phyloP scores from a whole-genome alignment of 2,113 vertebrate species.

The Rallus limicola region DNA sequence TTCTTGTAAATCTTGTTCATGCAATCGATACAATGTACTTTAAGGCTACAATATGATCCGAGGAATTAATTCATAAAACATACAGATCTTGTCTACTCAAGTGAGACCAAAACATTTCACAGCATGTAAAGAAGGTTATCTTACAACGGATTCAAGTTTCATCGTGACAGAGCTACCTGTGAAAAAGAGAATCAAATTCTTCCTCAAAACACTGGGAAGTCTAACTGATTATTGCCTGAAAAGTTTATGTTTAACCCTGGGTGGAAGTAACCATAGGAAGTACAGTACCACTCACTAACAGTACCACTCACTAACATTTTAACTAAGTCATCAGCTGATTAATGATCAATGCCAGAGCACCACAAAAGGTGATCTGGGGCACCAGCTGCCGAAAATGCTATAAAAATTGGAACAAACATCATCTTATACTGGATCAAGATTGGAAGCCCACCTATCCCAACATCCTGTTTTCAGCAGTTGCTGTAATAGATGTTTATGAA shows the following conservation, averaged over 20 bases:
- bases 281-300: background rate
- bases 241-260: background rate
- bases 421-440: background rate
- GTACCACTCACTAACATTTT: background rate
- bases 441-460: background rate
- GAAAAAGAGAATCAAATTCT: background rate
- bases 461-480: conserved; percentile 23
- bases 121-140: background rate
- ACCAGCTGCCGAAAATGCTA: background rate
- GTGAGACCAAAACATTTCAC: background rate
- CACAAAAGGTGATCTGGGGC: background rate
- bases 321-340: background rate
- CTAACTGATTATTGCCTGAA: background rate
- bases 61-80: background rate
- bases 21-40: background rate
- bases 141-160: background rate
- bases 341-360: background rate
- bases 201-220: background rate
- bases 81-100: background rate
- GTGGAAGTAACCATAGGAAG: background rate
- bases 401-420: background rate
- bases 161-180: background rate
- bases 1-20: background rate
- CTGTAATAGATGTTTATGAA: background rate
- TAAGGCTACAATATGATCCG: background rate